A percentile compares a stretch with the other conserved stretches of the same genome.
These are phyloP conservation scores for Drosophila neonasuta DNA, from an alignment of 2,888 invertebrate species.

Conservation along the genomic window DNA sequence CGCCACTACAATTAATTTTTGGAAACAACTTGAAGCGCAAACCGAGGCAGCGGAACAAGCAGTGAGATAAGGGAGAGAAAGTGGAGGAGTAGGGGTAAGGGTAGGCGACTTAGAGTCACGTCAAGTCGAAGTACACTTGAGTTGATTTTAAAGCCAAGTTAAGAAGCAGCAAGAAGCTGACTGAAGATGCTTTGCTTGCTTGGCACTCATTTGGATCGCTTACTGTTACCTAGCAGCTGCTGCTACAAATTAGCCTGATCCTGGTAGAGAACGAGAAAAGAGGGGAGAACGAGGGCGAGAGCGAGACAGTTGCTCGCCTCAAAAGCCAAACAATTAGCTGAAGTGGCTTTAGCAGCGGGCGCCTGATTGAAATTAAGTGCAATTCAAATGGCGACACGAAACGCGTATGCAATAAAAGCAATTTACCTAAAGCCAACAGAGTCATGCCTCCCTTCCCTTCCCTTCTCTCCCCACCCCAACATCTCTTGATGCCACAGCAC, in stretches of 20 bases:
- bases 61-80: neutral
- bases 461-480: neutral
- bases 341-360: constrained; percentile 73
- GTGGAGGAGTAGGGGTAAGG: neutral
- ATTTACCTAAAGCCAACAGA: constrained; percentile 65
- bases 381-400: constrained; percentile 74
- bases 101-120: constrained; percentile 11
- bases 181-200: constrained; percentile 39
- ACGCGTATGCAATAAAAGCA: constrained; percentile 74
- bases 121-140: constrained; percentile 42
- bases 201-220: constrained; percentile 24
- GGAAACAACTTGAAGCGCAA: constrained; percentile 19
- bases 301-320: constrained; percentile 23
- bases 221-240: constrained; percentile 66
- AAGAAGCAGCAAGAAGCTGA: constrained; percentile 43
- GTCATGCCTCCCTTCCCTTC: neutral
- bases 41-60: neutral
- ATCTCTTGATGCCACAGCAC: neutral
- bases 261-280: neutral
- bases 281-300: neutral
- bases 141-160: constrained; percentile 71
- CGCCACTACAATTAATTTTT: constrained; percentile 69
- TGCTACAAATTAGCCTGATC: constrained; percentile 60
- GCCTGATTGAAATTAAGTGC: constrained; percentile 75
- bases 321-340: constrained; percentile 71